These are phyloP conservation scores for Drosophila mayaguana DNA, from an alignment of 2,888 invertebrate genomes.

Conservation along the genomic window DNA sequence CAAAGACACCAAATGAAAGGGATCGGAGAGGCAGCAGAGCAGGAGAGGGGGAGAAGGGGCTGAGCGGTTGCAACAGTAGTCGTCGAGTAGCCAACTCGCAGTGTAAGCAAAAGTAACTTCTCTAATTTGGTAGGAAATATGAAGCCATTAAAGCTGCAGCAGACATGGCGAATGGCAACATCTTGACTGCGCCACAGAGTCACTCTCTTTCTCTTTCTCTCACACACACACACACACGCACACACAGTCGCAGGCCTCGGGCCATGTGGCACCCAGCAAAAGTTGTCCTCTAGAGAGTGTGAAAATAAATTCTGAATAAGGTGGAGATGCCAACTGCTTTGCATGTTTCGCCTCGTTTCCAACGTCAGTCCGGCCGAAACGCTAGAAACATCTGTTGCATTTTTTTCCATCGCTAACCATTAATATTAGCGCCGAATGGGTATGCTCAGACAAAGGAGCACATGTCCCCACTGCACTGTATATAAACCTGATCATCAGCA, in stretches of 20 bases:
- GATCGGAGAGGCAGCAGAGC: background rate
- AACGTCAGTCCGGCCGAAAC: constrained; percentile 42
- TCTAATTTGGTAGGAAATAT: constrained; percentile 83
- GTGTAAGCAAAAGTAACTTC: constrained; percentile 75
- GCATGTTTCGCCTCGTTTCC: constrained; percentile 54
- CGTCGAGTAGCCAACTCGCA: constrained; percentile 53
- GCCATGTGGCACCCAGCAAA: constrained; percentile 69
- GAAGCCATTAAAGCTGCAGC: constrained; percentile 82
- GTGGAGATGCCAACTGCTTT: constrained; percentile 66
- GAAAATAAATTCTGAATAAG: constrained; percentile 81
- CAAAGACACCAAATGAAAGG: constrained; percentile 41
- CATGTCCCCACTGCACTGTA: no score
- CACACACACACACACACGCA: no score
- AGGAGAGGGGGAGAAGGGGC: background rate
- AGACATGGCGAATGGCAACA: constrained; percentile 73
- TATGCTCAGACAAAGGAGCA: background rate
- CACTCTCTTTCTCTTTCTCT: no score
- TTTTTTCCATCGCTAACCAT: constrained; percentile 31
- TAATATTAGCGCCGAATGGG: background rate
- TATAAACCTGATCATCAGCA: no score
- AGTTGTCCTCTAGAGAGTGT: constrained; percentile 77
- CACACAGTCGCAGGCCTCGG: constrained; percentile 30
- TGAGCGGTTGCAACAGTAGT: constrained; percentile 9
- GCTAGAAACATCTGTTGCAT: constrained; percentile 74
- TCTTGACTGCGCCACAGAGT: constrained; percentile 74